Base-by-base conservation (phyloP, 92 coral and sea anemone genomes). In the Zoanthus solanderi region DNA sequence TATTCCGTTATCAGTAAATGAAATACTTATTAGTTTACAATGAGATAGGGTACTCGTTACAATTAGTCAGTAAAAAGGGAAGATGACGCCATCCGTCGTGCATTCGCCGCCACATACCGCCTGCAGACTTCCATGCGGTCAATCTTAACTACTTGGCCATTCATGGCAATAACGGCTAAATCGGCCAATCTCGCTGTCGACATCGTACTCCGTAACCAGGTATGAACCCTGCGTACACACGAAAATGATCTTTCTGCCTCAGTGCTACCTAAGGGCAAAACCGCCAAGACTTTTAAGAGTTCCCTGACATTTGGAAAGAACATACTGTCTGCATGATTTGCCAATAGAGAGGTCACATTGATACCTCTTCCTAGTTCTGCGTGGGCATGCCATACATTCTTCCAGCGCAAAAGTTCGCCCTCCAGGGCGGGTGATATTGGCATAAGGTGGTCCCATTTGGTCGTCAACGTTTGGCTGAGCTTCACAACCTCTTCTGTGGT, bases 1-100 rank as follows among this genome's bases (percentile, higher is more conserved):
- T 72, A 72, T 72, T 72, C 76, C 76, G 76, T 72, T 72, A 72
- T 72, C 50, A 72, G 76, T 72, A 72, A 72, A 31, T 72, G 76
- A 72, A 72, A 72, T 72, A 72, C 76, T 34, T 34, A 34, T 34
- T 72, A 72, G 76, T 72, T 72, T 72, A 31, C 50, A 72, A 72
- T 72, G 76, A 68, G 73, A 68, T 68, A 37, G 76, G 76, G 52
- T 47, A 72, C 76, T 72, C 76, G 76, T 72, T 72, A 72, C 76
- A 47, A 47, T 72, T 72, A 72, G 74, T 69, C 74, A 69, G 74
- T 69, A 69, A 69, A 69, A 69, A 69, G 74, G 74, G 74, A 69
- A 69, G 74, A 69, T 69, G 74, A 69, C 74, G 74, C 74, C 74
- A 69, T 69, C 74, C 74, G 74, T 69, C 44, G 75, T 69, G 42